Evolutionary conservation across 2,888 invertebrate species (phyloP), one percentile per base, ranked within the genome.

Genomic region (Lasius fuliginosus): DNA sequence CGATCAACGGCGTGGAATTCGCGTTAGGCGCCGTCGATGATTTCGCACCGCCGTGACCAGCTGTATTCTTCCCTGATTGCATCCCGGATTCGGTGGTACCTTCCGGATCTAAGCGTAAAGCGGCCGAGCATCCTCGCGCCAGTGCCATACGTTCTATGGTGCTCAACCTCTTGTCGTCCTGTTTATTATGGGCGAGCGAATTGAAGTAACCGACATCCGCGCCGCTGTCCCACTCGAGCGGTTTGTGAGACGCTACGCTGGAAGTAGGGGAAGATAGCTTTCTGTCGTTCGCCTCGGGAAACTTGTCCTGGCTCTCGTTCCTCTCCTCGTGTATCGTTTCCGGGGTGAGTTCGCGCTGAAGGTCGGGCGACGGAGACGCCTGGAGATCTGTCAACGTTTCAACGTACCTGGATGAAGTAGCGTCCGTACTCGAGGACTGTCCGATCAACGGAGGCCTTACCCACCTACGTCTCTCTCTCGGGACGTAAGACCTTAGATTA

Each of bases 221-320:
- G 36, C 98, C 96, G 56, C 97, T 98, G 93, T 98, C 98, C 98
- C 98, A 98, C 95, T 98, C 98, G 2, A 98, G 95, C 87, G 97
- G 97, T 75, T 97, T 96, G 92, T 96, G 97, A 0, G 97, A 97
- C 74, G 97, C 96, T 0, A 97, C 95, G 92, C 97, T 97, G 87
- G 98, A 98, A 27, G 97, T 96, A 1, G 98, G 98, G 8, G 98
- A 97, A n/a, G 95, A 94, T 83, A 95, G 95, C 87, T 96, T 94
- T 71, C 92, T 95, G 94, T 92, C 95, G 92, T 87, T 58, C 1
- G 30, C n/a, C 36, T 92, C 91, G 5, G 83, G 65, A 6, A 90
- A 79, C 23, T 84, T 87, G 56, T 94, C 94, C 12, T 86, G 92
- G 73, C 87, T 88, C 75, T 93, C 93, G 49, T 85, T 88, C 42